Base-by-base conservation (phyloP, 2,888 invertebrate genomes). In the Lampropteryx suffumata region DNA sequence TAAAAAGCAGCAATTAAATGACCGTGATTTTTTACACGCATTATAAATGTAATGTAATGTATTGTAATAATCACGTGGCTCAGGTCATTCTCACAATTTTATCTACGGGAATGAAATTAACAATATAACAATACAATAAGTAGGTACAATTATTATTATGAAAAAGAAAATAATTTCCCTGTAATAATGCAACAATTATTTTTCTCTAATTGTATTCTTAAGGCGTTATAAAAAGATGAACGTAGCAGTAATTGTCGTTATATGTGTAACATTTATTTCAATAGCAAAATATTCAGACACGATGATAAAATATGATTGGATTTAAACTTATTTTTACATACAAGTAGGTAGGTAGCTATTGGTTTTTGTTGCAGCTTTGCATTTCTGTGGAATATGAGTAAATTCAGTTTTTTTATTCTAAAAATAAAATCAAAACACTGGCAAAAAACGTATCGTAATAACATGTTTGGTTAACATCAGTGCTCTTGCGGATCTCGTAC, bases 381-480 rank as follows among this genome's bases (percentile, higher is more conserved):
- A 7, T 24, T 21, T 5, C 7, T 11, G 7, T 21, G 35, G 35
- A 35, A 35, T 34, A 34, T 34, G 27, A 17, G 30, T 37, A 11
- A 35, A 21, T n/a, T n/a, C 14, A 21, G 10, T 34, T 44, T 41
- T 48, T 42, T 21, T 24, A 30, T 9, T 28, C 13, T 36, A 44
- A 36, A 29, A 36, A 29, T 24, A 35, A 27, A 34, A 28, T 29
- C 7, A 29, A 32, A 50, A 39, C 29, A 32, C 14, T 7, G 6
- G 7, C 10, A 34, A 46, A 46, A 33, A 45, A 40, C 0, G n/a
- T 26, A 27, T 29, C 3, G 12, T 24, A n/a, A 9, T 11, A n/a
- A 29, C 13, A 32, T 43, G 46, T 29, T 42, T 24, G 33, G 43
- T 52, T 12, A 45, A 47, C 11, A 41, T 40, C 27, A 14, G 17